A percentile compares a stretch with the other conserved stretches of the same genome.
Conservation (phyloP, 2,888 invertebrate genomes). For the Athalia cordata region DNA sequence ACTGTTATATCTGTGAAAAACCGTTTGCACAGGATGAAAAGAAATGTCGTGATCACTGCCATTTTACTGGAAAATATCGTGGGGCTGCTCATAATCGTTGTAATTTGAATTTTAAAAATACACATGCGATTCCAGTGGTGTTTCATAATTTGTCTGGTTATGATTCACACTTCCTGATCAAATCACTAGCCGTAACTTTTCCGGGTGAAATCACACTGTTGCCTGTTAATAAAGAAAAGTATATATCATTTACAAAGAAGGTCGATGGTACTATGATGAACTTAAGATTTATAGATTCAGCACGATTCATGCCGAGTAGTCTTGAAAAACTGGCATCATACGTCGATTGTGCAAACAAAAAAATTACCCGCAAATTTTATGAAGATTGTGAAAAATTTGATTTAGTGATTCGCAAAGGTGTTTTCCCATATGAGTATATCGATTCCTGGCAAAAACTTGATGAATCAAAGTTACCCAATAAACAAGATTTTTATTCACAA, state of each 20-base stretch:
- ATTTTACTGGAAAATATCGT: slow-evolving; percentile 50
- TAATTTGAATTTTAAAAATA: too few relatives aligned
- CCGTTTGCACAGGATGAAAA: slow-evolving; percentile 26
- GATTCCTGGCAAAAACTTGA: too few relatives aligned
- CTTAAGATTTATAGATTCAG: slow-evolving; percentile 58
- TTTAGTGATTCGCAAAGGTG: slow-evolving; percentile 43
- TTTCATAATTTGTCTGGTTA: slow-evolving; percentile 62
- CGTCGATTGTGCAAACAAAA: slow-evolving; percentile 24
- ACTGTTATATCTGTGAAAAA: slow-evolving; percentile 49
- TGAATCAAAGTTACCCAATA: not conserved
- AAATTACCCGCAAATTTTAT: slow-evolving; percentile 14
- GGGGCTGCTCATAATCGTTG: slow-evolving; percentile 2
- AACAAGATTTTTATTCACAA: slow-evolving; percentile 53
- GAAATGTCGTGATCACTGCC: slow-evolving; percentile 50
- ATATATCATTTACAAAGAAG: too few relatives aligned
- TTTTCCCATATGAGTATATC: too few relatives aligned
- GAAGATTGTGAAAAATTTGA: slow-evolving; percentile 42
- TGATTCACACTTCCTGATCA: slow-evolving; percentile 62
- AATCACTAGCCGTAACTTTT: slow-evolving; percentile 45
- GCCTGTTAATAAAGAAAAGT: too few relatives aligned
- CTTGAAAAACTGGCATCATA: slow-evolving; percentile 52
- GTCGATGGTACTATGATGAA: slow-evolving; percentile 38
- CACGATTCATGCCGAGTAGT: slow-evolving; percentile 57
- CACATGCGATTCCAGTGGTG: slow-evolving; percentile 18
- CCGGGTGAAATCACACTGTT: too few relatives aligned